Percentiles rank a stretch among this genome's conserved stretches.
phyloP scores from a whole-genome alignment of 2,797 vertebrate species.

The Hippocampus kuda region DNA sequence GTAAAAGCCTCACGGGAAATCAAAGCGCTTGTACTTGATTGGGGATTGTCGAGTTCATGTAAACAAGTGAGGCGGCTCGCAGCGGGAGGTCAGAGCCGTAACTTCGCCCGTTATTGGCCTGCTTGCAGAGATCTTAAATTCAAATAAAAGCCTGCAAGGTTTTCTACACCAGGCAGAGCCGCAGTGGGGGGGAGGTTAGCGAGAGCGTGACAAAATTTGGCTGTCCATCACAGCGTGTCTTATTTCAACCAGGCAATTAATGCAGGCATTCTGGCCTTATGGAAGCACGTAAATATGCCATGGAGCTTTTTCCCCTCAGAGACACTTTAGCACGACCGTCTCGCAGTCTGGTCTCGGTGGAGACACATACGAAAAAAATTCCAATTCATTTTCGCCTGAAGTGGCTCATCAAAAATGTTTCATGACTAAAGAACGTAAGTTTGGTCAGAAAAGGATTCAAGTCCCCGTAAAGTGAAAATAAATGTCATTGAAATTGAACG shows the following conservation, averaged over 20 bases:
- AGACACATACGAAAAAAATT: conserved; percentile 30
- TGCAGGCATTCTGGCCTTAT: conserved; percentile 1
- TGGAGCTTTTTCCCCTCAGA: not conserved
- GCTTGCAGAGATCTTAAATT: not conserved
- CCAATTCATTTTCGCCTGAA: conserved; percentile 31
- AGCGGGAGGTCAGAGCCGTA: not conserved
- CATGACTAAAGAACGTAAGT: conserved; percentile 32
- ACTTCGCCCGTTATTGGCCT: not conserved
- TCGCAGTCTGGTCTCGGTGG: not conserved
- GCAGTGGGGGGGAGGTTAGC: not conserved
- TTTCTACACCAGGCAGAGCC: not conserved
- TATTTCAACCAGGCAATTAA: conserved; percentile 6
- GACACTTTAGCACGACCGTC: not conserved
- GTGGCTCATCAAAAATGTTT: conserved; percentile 31
- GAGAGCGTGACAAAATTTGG: not conserved
- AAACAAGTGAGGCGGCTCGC: conserved; percentile 1
- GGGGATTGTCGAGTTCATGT: not conserved
- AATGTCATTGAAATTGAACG: too few relatives aligned
- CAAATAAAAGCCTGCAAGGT: not conserved
- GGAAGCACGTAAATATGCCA: not conserved
- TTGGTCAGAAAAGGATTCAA: conserved; percentile 10
- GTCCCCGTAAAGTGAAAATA: too few relatives aligned
- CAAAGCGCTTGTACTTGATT: conserved; percentile 6
- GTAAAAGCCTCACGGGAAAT: conserved; percentile 1
- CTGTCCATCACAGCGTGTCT: conserved; percentile 3